phyloP scores from a whole-genome alignment of 1,140 invertebrate genomes.

The Drosophila varians region DNA sequence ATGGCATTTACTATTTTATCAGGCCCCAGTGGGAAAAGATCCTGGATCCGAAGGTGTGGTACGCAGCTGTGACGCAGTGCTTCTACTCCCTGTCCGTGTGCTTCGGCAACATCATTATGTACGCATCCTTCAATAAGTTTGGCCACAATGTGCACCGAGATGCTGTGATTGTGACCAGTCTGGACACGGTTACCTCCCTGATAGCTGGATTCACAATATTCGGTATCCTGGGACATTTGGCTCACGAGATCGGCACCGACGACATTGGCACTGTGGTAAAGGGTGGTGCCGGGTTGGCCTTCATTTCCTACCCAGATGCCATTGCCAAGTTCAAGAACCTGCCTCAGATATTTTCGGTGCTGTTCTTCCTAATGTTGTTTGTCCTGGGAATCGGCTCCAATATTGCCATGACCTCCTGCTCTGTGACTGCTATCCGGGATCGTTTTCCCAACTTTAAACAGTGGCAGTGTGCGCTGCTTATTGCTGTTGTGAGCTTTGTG shows the following conservation, averaged over 20 bases:
- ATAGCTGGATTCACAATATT: slow-evolving; percentile 95
- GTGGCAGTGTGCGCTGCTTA: slow-evolving; percentile 85
- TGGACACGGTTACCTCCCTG: slow-evolving; percentile 92
- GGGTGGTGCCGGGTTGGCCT: slow-evolving; percentile 90
- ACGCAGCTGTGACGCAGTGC: slow-evolving; percentile 93
- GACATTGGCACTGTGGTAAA: slow-evolving; percentile 86
- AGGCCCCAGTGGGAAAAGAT: slow-evolving; percentile 89
- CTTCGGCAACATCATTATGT: slow-evolving; percentile 92
- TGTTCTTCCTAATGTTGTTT: slow-evolving; percentile 96
- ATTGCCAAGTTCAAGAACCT: slow-evolving; percentile 91
- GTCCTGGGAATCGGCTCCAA: slow-evolving; percentile 91
- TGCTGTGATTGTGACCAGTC: slow-evolving; percentile 89
- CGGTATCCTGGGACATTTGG: slow-evolving; percentile 91
- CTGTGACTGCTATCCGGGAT: slow-evolving; percentile 89
- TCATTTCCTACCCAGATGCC: slow-evolving; percentile 95
- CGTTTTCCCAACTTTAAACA: slow-evolving; percentile 87
- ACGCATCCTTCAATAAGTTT: slow-evolving; percentile 93
- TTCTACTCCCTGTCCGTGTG: slow-evolving; percentile 93
- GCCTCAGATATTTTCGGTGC: slow-evolving; percentile 93
- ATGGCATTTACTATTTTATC: slow-evolving; percentile 91
- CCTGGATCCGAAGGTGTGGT: slow-evolving; percentile 89
- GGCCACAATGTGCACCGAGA: slow-evolving; percentile 91
- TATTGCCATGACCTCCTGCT: slow-evolving; percentile 87
- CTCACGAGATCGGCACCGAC: slow-evolving; percentile 86
- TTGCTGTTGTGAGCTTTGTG: slow-evolving; percentile 86